These are phyloP conservation scores for Carettochelys insculpta DNA, from an alignment of 2,113 vertebrate species.

Conservation along the genomic window DNA sequence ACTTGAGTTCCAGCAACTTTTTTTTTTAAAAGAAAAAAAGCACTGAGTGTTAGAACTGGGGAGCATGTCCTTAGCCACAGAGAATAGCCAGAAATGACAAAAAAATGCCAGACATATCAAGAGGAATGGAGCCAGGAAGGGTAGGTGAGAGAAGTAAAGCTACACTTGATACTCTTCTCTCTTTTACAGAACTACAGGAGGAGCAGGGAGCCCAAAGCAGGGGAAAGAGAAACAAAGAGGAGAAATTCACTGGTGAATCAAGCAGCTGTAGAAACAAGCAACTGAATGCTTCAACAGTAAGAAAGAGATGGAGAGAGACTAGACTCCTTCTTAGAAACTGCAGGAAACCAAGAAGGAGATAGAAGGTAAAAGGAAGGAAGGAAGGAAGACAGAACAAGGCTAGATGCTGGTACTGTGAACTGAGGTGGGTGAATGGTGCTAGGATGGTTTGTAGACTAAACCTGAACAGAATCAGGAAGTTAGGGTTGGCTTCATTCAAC, in stretches of 20 bases:
- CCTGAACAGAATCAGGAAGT: neutral
- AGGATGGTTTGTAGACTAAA: neutral
- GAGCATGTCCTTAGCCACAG: neutral
- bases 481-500: neutral
- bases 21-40: too few relatives aligned
- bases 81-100: accelerated
- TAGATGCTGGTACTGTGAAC: neutral
- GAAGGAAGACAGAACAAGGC: neutral
- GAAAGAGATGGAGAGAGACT: neutral
- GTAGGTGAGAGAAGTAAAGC: neutral
- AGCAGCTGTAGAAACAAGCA: neutral
- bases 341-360: neutral
- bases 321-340: neutral
- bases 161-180: neutral
- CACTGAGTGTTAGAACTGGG: neutral
- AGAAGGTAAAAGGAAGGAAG: neutral
- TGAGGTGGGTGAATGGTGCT: neutral
- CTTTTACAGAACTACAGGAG: neutral
- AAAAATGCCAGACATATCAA: neutral
- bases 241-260: neutral
- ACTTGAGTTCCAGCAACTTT: too few relatives aligned
- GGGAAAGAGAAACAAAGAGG: neutral
- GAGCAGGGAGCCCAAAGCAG: neutral
- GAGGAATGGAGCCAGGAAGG: neutral
- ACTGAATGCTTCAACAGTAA: neutral